Evolutionary conservation across 2,888 invertebrate genomes (phyloP).

Genomic region (Pristionchus arcanus): DNA sequence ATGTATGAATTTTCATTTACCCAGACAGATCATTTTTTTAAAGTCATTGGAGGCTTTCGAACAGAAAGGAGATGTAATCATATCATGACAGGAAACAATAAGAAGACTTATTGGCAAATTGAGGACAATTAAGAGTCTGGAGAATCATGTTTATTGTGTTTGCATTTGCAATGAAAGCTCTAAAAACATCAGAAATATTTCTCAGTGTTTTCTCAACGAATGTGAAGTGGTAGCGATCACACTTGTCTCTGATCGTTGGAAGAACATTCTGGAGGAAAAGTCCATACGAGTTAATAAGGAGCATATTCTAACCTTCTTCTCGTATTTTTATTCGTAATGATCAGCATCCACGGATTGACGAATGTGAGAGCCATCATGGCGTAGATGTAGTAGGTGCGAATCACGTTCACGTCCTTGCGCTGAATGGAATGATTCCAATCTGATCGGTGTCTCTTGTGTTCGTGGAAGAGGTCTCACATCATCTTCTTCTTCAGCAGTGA

Average conservation of each 20-base stretch:
- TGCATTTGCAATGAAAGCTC: no score
- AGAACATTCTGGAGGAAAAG: background rate
- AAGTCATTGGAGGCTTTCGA: no score
- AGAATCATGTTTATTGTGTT: no score
- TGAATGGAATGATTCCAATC: background rate
- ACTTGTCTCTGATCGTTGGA: background rate
- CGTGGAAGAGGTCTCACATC: no score
- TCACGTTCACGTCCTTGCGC: background rate
- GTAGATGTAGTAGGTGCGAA: background rate
- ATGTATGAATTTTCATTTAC: no score
- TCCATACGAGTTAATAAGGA: background rate
- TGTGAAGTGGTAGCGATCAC: background rate
- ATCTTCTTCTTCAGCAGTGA: background rate
- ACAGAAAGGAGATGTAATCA: no score
- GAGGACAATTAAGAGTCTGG: no score
- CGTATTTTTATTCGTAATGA: background rate
- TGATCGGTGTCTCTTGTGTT: no score
- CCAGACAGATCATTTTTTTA: no score
- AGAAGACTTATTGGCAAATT: no score
- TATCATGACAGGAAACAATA: no score
- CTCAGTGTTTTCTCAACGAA: background rate
- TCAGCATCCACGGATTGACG: background rate
- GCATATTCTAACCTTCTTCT: background rate
- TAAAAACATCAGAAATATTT: no score
- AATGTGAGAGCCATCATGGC: background rate